A percentile compares a stretch with the other conserved stretches of the same genome.
Evolutionary conservation across 1,140 invertebrate species (phyloP).

Genomic region (Vollenhovia emeryi): DNA sequence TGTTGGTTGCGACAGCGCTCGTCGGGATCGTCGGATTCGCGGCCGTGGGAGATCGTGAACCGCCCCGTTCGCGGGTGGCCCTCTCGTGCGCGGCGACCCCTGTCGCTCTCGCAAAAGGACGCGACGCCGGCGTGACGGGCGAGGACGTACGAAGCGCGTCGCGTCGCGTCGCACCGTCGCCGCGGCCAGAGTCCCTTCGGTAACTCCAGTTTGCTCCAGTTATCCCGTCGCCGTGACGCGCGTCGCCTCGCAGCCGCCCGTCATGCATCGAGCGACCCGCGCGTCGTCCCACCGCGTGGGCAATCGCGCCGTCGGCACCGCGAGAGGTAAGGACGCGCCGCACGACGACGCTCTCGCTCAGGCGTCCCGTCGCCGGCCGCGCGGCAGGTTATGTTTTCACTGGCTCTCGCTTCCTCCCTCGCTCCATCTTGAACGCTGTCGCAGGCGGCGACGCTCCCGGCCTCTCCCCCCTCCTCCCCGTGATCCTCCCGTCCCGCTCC

Average conservation of each 20-base stretch:
- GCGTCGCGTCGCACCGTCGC: background rate
- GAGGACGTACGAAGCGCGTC: background rate
- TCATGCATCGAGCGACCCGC: constrained; percentile 11
- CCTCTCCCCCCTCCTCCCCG: too few relatives aligned
- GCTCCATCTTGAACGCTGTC: constrained; percentile 66
- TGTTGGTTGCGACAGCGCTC: constrained; percentile 11
- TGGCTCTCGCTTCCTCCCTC: constrained; percentile 54
- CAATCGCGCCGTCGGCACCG: constrained; percentile 26
- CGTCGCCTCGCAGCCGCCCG: background rate
- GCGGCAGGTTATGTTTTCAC: constrained; percentile 69
- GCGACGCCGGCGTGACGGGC: background rate
- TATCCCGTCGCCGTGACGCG: background rate
- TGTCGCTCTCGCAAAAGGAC: background rate
- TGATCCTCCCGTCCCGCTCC: background rate
- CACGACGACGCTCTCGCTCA: constrained; percentile 50
- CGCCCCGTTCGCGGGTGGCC: background rate
- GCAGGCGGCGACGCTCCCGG: background rate
- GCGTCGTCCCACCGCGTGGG: background rate
- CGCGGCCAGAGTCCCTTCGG: too few relatives aligned
- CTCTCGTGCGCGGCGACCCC: too few relatives aligned
- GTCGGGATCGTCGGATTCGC: background rate
- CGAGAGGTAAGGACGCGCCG: constrained; percentile 59
- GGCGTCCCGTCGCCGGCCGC: background rate
- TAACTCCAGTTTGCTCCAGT: too few relatives aligned
- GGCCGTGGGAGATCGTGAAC: background rate